Percentiles rank a stretch among this genome's conserved stretches.
Evolutionary conservation across 2,113 vertebrate genomes (phyloP).

Genomic region (Alligator sinensis): DNA sequence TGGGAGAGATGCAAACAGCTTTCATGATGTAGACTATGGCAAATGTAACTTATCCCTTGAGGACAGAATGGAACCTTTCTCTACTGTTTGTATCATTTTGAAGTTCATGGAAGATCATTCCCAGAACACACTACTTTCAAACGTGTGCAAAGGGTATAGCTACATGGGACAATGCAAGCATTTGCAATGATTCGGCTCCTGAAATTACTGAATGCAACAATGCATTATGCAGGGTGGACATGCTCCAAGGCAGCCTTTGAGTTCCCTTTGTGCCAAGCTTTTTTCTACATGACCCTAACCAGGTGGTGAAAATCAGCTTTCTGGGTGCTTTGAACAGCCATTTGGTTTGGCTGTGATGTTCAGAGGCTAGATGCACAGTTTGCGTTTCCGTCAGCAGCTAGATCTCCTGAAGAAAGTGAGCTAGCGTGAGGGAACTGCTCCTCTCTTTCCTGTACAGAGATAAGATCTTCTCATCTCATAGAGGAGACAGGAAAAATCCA

Average conservation of each 20-base stretch:
- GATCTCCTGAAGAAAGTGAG: background rate
- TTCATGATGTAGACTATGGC: background rate
- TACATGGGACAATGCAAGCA: no score
- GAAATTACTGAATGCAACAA: no score
- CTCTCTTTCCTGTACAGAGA: background rate
- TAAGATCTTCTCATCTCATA: background rate
- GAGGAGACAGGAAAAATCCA: background rate
- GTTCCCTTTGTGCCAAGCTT: background rate
- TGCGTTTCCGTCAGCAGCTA: background rate
- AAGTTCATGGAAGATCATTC: background rate
- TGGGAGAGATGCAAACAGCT: background rate
- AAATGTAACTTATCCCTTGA: background rate
- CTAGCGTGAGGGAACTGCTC: background rate
- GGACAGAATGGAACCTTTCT: background rate
- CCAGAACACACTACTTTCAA: background rate
- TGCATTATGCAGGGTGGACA: no score
- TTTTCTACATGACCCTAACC: background rate
- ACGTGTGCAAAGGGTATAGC: no score
- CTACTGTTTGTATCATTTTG: background rate
- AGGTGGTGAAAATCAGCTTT: background rate
- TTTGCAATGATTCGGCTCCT: no score
- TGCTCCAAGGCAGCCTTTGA: background rate
- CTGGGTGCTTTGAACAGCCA: background rate
- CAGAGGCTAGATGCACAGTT: background rate
- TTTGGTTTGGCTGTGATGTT: background rate